phyloP scores from a whole-genome alignment of 2,113 vertebrate genomes.

The Fregetta grallaria region DNA sequence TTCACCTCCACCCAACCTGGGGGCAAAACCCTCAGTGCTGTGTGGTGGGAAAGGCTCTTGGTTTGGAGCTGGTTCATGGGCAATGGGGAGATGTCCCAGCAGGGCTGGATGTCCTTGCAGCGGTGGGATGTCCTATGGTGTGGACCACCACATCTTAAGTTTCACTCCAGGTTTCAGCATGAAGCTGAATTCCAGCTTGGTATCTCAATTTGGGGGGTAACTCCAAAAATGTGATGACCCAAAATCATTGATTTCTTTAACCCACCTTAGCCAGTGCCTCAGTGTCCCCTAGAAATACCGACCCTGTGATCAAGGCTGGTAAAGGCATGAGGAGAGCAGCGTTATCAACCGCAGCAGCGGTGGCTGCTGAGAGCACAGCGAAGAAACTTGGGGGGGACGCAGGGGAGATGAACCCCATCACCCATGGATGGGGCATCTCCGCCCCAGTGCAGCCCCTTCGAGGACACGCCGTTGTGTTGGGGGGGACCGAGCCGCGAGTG shows the following conservation, averaged over 20 bases:
- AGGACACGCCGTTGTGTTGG: rapidly evolving
- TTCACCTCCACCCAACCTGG: background rate
- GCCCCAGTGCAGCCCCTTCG: background rate
- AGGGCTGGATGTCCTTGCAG: background rate
- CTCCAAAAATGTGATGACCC: background rate
- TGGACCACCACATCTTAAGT: background rate
- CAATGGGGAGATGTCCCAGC: background rate
- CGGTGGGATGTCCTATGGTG: background rate
- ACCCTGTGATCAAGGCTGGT: rapidly evolving
- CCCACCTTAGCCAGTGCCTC: background rate
- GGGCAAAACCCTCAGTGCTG: background rate
- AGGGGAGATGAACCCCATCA: background rate
- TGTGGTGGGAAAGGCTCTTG: background rate
- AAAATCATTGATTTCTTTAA: background rate
- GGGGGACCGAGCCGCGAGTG: rapidly evolving
- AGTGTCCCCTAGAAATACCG: background rate
- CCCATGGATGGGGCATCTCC: background rate
- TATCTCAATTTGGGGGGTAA: background rate
- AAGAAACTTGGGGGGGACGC: background rate
- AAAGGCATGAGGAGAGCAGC: background rate
- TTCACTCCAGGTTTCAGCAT: background rate
- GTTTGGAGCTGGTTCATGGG: background rate
- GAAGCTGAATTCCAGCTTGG: background rate
- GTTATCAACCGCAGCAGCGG: background rate
- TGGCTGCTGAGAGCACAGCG: rapidly evolving